Evolutionary conservation across 2,113 vertebrate genomes (phyloP).

Genomic region (Numenius arquata): DNA sequence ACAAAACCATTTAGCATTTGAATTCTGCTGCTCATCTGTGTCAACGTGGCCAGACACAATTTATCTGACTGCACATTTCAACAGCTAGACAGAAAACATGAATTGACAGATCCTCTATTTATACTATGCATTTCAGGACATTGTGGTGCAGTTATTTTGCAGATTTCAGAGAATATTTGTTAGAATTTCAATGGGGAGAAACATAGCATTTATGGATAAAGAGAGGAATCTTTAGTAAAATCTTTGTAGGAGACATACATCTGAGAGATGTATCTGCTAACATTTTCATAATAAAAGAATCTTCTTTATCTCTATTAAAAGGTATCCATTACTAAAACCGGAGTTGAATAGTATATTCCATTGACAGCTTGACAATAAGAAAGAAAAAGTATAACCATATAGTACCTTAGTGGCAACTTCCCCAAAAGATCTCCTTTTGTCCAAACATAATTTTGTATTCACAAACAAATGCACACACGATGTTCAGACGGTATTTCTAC

Average conservation of each 20-base stretch:
- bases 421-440: not conserved
- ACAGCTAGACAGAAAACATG: not conserved
- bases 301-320: not conserved
- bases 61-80: not conserved
- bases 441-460: not conserved
- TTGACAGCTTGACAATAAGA: not conserved
- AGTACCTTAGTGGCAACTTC: not conserved
- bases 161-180: not conserved
- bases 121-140: not conserved
- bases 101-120: not conserved
- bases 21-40: not conserved
- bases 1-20: too few relatives aligned
- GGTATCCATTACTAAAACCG: not conserved
- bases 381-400: not conserved
- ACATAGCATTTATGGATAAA: not conserved
- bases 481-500: not conserved
- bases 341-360: not conserved
- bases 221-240: not conserved
- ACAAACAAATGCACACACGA: not conserved
- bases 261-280: not conserved
- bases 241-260: not conserved
- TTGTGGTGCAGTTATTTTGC: not conserved
- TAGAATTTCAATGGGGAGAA: not conserved
- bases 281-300: not conserved
- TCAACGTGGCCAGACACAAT: not conserved